Conservation (phyloP, 2,888 invertebrate genomes). For the Stenurella melanura region DNA sequence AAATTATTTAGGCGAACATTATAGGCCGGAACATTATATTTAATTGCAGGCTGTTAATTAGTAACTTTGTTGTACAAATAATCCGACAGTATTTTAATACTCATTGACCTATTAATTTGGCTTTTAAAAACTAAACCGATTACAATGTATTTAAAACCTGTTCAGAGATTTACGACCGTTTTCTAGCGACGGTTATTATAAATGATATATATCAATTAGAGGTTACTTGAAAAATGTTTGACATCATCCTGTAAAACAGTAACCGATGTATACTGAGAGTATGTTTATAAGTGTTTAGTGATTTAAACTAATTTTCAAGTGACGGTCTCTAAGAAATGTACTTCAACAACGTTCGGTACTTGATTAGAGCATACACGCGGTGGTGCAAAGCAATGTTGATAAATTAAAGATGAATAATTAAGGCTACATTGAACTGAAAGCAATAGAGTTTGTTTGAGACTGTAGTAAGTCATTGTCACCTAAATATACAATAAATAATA, state of each 20-base stretch:
- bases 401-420: no score
- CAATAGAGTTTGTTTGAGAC: no score
- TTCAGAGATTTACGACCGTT: neutral
- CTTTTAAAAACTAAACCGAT: neutral
- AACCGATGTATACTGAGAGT: neutral
- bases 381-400: no score
- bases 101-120: neutral
- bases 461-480: no score
- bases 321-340: neutral
- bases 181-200: neutral
- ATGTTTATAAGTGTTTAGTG: neutral
- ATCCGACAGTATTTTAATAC: neutral
- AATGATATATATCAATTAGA: neutral
- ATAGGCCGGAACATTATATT: no score
- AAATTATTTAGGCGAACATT: no score
- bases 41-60: no score
- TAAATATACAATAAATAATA: no score
- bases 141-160: neutral
- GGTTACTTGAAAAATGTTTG: neutral
- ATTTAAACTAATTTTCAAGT: neutral
- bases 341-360: no score
- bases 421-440: no score
- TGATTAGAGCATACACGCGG: no score
- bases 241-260: neutral
- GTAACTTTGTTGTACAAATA: no score